A percentile compares a stretch with the other conserved stretches of the same genome.
Evolutionary conservation across 2,888 invertebrate species (phyloP).

Genomic region (Antitype chi): DNA sequence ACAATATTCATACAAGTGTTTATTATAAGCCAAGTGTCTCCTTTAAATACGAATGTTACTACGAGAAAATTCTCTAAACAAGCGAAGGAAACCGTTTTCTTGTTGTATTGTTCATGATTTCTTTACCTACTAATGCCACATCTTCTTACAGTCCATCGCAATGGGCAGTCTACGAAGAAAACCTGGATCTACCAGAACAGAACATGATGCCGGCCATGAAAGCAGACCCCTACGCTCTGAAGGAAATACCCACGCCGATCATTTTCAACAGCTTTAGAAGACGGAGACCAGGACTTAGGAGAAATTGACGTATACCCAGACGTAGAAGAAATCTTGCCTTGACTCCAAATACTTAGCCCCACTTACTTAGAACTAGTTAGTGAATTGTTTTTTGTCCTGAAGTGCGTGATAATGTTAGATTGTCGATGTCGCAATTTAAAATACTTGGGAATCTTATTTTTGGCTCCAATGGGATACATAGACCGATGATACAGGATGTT

Average conservation of each 20-base stretch:
- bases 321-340: constrained; percentile 36
- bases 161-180: constrained; percentile 88
- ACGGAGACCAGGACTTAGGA: constrained; percentile 73
- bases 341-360: constrained; percentile 46
- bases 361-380: too few species aligned
- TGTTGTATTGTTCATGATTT: background rate
- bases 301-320: constrained; percentile 33
- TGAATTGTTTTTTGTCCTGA: constrained; percentile 2
- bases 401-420: constrained; percentile 7
- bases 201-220: constrained; percentile 82
- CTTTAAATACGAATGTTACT: background rate
- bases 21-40: background rate
- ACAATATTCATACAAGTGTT: constrained; percentile 1
- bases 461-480: background rate
- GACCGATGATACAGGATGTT: too few species aligned
- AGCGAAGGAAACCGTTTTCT: background rate
- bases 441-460: background rate
- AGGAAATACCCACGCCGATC: constrained; percentile 86
- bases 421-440: background rate
- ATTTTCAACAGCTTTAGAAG: constrained; percentile 74
- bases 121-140: background rate
- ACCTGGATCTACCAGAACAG: constrained; percentile 78
- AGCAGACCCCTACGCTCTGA: constrained; percentile 83
- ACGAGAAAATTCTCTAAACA: background rate
- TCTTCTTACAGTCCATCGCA: constrained; percentile 80